Evolutionary conservation across 1,140 invertebrate genomes (phyloP), one percentile per base, ranked within the genome.

Genomic region (Oryctes rhinoceros): DNA sequence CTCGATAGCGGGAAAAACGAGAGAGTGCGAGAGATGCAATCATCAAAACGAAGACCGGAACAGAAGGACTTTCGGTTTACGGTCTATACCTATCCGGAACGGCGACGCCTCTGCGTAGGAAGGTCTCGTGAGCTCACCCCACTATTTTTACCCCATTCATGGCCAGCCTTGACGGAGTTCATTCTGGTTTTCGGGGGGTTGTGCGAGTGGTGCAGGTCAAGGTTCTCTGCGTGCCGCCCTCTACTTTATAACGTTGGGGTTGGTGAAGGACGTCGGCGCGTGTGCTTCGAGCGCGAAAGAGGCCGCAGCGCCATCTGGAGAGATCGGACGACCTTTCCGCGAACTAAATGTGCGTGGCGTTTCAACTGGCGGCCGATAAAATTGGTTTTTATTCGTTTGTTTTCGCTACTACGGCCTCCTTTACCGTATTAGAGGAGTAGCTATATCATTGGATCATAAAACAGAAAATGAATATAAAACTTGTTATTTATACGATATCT

Each of bases 131-230:
- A 71, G 65, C 65, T 71, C 65, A 71, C 65, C 65, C 65, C 65
- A 35, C 65, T 71, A 71, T 71, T 71, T 71, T 71, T 71, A 71
- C 65, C 65, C 65, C 65, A 71, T 71, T 71, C 65, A 71, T 71
- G 65, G 65, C 65, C 65, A 71, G 65, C 65, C 65, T 71, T 71
- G 65, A 71, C 65, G 65, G 65, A 71, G 65, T 71, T 71, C 65
- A 71, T 71, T 71, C 65, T 71, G 65, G 65, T 30, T 71, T 71
- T 71, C 65, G 65, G 65, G 65, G 65, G 65, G 65, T 10, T 71
- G 65, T 71, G 53, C 53, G 65, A 71, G 65, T 71, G 65, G 65
- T 71, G 65, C 65, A 71, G 65, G 65, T 71, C 65, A 71, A 71
- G 65, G 65, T 71, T 71, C 65, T 9, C 35, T 35, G 65, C 65